Evolutionary conservation across 2,888 invertebrate species (phyloP).

Genomic region (Argyresthia goedartella): DNA sequence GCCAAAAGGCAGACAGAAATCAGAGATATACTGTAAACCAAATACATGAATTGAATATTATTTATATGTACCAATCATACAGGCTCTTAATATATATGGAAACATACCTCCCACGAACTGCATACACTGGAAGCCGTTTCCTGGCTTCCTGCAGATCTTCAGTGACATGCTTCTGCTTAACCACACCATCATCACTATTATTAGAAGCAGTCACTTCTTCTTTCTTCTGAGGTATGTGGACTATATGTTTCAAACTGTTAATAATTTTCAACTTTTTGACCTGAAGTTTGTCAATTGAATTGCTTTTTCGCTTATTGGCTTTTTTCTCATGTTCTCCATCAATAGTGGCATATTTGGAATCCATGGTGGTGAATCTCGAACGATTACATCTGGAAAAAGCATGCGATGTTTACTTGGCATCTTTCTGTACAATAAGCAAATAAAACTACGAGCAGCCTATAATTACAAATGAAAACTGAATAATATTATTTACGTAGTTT

Average conservation of each 20-base stretch:
- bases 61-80: too few relatives aligned
- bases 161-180: constrained; percentile 12
- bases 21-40: too few relatives aligned
- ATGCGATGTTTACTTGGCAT: too few relatives aligned
- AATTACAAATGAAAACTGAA: too few relatives aligned
- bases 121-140: constrained; percentile 65
- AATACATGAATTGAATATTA: too few relatives aligned
- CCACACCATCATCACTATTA: not conserved
- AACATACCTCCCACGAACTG: constrained; percentile 53
- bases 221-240: not conserved
- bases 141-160: constrained; percentile 49
- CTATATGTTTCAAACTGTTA: not conserved
- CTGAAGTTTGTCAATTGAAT: constrained; percentile 23
- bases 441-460: too few relatives aligned
- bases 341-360: constrained; percentile 53
- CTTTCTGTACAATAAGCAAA: too few relatives aligned
- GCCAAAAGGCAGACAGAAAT: too few relatives aligned
- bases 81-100: not conserved
- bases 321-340: constrained; percentile 27
- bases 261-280: constrained; percentile 35
- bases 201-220: not conserved
- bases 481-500: too few relatives aligned
- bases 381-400: too few relatives aligned
- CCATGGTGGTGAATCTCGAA: constrained; percentile 26
- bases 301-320: constrained; percentile 27